Evolutionary conservation across 2,888 invertebrate species (phyloP), one percentile per base, ranked within the genome.

Genomic region (Dicyrtoma fusca): DNA sequence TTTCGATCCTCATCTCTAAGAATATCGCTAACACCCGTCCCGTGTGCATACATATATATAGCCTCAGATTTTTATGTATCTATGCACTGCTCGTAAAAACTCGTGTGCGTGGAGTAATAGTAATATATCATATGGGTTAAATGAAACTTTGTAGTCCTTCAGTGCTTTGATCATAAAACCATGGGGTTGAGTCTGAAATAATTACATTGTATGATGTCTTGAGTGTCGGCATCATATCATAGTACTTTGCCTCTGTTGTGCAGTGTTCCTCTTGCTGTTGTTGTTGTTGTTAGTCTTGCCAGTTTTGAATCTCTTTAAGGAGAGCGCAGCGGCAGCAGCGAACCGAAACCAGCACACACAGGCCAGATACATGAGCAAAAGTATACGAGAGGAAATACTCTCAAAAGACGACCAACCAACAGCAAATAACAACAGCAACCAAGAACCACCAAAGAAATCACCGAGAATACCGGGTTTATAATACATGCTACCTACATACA

Each of bases 121-220:
- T 64, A 64, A 68, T 68, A 68, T 42, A 68, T 68, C 59, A 68
- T 59, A 44, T 44, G 45, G 68, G 57, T 68, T 68, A 59, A 68
- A 68, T 59, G 57, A 68, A 65, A 65, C 65, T 65, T 51, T 65
- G 42, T 47, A 47, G 47, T 65, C 47, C 53, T 17, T 66, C 34
- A 53, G 51, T 66, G 26, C 17, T 66, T 68, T 68, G 55, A 68
- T 68, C 68, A 68, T 68, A 68, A 68, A 68, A 68, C 68, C 68
- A 68, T 68, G 68, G 68, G 68, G 68, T 68, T 68, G 68, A 68
- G 68, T 57, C 68, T 68, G 42, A 68, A 68, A 68, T 68, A 68
- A 68, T 68, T 68, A 68, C 68, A 68, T 57, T 68, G 44, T 68
- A 59, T 68, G 21, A 21, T 26, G 23, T 68, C 45, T 47, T 55